Evolutionary conservation across 1,140 invertebrate species (phyloP), one percentile per base, ranked within the genome.

Genomic region (Wasmannia auropunctata): DNA sequence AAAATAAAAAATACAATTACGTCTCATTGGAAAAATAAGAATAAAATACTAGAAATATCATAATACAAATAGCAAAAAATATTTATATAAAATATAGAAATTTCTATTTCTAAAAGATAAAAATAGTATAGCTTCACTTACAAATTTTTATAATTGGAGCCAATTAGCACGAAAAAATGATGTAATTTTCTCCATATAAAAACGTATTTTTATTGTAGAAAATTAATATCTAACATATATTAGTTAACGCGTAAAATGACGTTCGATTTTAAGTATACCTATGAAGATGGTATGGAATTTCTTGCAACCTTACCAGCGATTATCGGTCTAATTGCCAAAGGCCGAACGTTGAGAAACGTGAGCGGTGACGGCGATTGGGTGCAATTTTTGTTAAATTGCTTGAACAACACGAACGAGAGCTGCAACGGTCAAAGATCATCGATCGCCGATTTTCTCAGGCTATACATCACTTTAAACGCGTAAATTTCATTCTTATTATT

Each of bases 251-350:
- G 28, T 51, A 58, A 60, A 60, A 40, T 1, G n/a, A 70, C 2
- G 2, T 37, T 37, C 10, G 19, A 16, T 65, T 75, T 72, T 14
- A 54, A 94, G 93, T 86, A 93, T 25, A 88, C 76, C 5, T 94
- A 92, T 60, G 93, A 94, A 72, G 92, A 94, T 31, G 88, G 92
- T 51, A 94, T 94, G 93, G 93, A 94, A 43, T 56, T 94, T 8
- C 60, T 94, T 16, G 93, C 93, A 6, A 91, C 84, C 0, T 43
- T 94, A 28, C 93, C 93, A 8, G 93, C 92, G 8, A 91, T 94
- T 14, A 77, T 93, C 11, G 91, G 91, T 11, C 79, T 94, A 37
- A 77, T 86, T n/a, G 89, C 79, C 10, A 89, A 83, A 63, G 51
- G 49, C 8, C 43, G 69, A 70, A 63, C 51, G 8, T 56, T 88